Base-by-base conservation (phyloP, 2,113 vertebrate genomes). In the Numida meleagris region DNA sequence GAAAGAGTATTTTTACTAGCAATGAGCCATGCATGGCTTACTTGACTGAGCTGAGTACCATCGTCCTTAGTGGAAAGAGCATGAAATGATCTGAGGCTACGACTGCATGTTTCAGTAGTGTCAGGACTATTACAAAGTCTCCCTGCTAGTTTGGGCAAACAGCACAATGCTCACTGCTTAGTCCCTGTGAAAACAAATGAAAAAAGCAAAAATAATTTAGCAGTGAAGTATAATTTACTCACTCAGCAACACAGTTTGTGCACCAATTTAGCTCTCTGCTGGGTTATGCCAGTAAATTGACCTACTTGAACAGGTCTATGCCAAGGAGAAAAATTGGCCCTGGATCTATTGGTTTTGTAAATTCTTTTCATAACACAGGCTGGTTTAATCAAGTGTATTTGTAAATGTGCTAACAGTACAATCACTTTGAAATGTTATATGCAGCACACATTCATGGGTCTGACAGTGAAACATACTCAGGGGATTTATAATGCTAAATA, bases 381-480 rank as follows among this genome's bases (percentile, higher is more conserved):
- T 53, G 10, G 57, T 83, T 91, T 86, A 86, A 86, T 95, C 88
- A 75, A 91, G 76, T 65, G 55, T 74, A 40, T 80, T 88, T 94
- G 63, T 93, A 80, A 65, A 51, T 31, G 24, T 83, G 85, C 65
- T 88, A 95, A 25, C 16, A 3, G 46, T 36, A 43, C 0, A 0
- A 72, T 38, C 57, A 66, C 90, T 94, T 95, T 94, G 93, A 95
- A 96, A 95, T 62, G 66, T 66, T 88, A 72, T n/a, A 48, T 6
- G 23, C 72, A 61, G 62, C 82, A 78, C 68, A 83, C 43, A 48
- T 38, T 67, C 50, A 2, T 31, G 33, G 45, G 61, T 83, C 84
- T 57, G 82, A 48, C 72, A 65, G 38, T 16, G 19, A 89, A 57
- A 83, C 88, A 80, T 71, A 81, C 88, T 23, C 66, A 53, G n/a